A percentile compares a stretch with the other conserved stretches of the same genome.
These are phyloP conservation scores for Drosophila phalerata DNA, from an alignment of 2,888 invertebrate genomes.

Conservation along the genomic window DNA sequence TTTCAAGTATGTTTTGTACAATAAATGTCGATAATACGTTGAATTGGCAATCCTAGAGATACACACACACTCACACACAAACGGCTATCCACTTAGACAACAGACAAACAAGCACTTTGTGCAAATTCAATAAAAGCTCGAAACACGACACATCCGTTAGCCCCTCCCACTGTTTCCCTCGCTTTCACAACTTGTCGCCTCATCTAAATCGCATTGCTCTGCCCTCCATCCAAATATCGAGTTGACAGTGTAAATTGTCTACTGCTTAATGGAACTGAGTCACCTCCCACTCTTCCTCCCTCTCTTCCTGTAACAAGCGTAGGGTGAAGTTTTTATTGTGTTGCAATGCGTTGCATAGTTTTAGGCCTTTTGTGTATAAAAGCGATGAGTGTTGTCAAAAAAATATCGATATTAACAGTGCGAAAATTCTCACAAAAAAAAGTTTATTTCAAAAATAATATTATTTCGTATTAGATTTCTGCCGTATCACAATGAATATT, in stretches of 20 bases:
- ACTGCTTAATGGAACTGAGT: slow-evolving; percentile 41
- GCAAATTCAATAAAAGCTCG: slow-evolving; percentile 59
- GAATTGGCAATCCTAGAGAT: slow-evolving; percentile 1
- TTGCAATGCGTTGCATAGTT: slow-evolving; percentile 42
- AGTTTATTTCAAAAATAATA: too few species aligned
- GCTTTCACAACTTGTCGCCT: not conserved
- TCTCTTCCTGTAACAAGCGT: slow-evolving; percentile 23
- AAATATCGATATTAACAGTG: not conserved
- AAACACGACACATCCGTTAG: slow-evolving; percentile 29
- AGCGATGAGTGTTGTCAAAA: not conserved
- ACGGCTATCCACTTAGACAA: slow-evolving; percentile 46
- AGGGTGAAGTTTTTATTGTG: slow-evolving; percentile 36
- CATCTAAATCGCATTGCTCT: slow-evolving; percentile 30
- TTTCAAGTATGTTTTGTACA: slow-evolving; percentile 26
- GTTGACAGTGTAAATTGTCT: slow-evolving; percentile 39
- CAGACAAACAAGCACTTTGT: slow-evolving; percentile 60
- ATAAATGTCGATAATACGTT: slow-evolving; percentile 28
- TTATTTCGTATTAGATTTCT: too few species aligned
- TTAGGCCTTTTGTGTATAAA: slow-evolving; percentile 4
- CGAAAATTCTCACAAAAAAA: not conserved
- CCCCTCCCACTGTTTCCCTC: not conserved
- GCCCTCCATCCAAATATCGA: slow-evolving; percentile 26
- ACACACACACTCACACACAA: slow-evolving; percentile 3
- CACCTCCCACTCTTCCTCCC: not conserved
- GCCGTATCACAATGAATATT: not conserved